A percentile compares a stretch with the other conserved stretches of the same genome.
Evolutionary conservation across 2,113 vertebrate species (phyloP).

Genomic region (Hippocampus mohnikei): DNA sequence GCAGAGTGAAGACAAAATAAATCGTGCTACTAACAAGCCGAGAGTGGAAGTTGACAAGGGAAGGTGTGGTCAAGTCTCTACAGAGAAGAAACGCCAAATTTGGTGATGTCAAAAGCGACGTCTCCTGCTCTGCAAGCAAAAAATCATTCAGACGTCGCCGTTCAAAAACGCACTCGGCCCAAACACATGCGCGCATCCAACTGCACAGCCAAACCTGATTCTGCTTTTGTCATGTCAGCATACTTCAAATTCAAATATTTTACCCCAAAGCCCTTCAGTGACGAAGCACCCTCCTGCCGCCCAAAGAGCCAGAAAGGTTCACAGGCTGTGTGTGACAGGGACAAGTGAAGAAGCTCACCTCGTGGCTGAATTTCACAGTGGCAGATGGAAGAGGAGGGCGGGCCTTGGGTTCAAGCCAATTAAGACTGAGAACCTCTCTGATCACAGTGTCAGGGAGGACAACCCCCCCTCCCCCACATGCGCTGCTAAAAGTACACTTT

Average conservation of each 20-base stretch:
- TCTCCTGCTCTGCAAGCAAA: too few relatives aligned
- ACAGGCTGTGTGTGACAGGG: slow-evolving; percentile 36
- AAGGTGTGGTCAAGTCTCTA: too few relatives aligned
- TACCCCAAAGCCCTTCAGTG: slow-evolving; percentile 12
- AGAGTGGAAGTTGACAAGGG: too few relatives aligned
- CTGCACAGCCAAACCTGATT: slow-evolving; percentile 1
- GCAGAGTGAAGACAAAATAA: too few relatives aligned
- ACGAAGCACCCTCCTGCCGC: slow-evolving; percentile 11
- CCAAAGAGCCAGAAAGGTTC: slow-evolving; percentile 49
- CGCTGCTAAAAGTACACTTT: slow-evolving; percentile 28
- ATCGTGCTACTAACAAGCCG: too few relatives aligned
- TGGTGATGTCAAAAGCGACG: too few relatives aligned
- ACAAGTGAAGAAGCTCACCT: slow-evolving; percentile 48
- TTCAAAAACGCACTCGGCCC: too few relatives aligned
- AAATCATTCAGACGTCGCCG: too few relatives aligned
- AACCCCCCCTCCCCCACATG: background rate
- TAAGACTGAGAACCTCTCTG: background rate
- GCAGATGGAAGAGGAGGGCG: background rate
- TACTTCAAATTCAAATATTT: slow-evolving; percentile 24
- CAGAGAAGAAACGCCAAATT: too few relatives aligned
- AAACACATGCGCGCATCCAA: slow-evolving; percentile 10
- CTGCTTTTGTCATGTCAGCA: slow-evolving; percentile 7
- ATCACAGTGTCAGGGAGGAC: background rate
- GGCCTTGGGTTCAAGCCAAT: background rate
- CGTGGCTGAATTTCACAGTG: slow-evolving; percentile 53